Base-by-base conservation (phyloP, 2,888 invertebrate species). In the Labia minor region DNA sequence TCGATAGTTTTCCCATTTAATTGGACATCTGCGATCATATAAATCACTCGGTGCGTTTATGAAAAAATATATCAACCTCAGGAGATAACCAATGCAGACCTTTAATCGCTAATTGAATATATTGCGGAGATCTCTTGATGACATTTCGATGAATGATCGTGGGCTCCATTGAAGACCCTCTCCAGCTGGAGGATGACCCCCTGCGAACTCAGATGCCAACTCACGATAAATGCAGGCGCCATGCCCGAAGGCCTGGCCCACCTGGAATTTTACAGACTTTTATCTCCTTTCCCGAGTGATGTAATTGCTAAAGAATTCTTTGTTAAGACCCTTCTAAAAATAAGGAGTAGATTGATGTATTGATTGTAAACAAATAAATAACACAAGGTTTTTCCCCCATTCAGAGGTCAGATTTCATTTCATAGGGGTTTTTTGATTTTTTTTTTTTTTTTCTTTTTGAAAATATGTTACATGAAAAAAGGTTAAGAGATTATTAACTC, bases 1-100 rank as follows among this genome's bases (percentile, higher is more conserved):
- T 49, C 49, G 49, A 49, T 49, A 49, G 49, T 49, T 49, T 49
- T 49, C 49, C n/a, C 49, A 49, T 49, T 49, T 49, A 49, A 49
- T 49, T 49, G 49, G 49, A 49, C 49, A 49, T 49, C 49, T 11
- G 49, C n/a, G 4, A 49, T 49, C 49, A 14, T 49, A 49, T 49
- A 49, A 49, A 49, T 49, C 49, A 49, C 49, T 49, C 49, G 14
- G 49, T 49, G 49, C 16, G 49, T 14, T 49, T 49, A 49, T 49
- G 49, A 49, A 49, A 49, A 49, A 10, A 49, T 49, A 49, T 49
- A 49, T 49, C 49, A 49, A 49, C 49, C 14, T n/a, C n/a, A 11
- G 11, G 33, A 33, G 33, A 33, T 33, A 33, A 33, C 49, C n/a
- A 14, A 49, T 49, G 49, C n/a, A 49, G 49, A 10, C 49, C 49